phyloP scores from a whole-genome alignment of 2,113 vertebrate genomes.

The Cariama cristata region DNA sequence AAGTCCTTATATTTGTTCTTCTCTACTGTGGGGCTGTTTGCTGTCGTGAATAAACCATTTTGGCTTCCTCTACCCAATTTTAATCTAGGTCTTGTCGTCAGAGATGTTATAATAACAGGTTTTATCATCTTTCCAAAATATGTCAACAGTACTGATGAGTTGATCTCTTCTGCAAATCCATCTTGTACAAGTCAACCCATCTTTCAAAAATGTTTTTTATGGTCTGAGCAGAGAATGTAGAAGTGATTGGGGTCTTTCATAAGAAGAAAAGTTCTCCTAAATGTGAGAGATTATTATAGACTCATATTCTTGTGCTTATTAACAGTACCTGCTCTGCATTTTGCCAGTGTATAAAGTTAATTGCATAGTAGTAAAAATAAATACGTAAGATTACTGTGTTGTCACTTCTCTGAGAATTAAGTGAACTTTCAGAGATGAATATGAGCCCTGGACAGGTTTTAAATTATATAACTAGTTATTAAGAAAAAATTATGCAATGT shows the following conservation, averaged over 20 bases:
- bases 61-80: background rate
- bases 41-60: background rate
- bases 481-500: background rate
- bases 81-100: background rate
- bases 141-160: background rate
- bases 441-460: background rate
- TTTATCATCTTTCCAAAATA: background rate
- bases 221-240: background rate
- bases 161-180: background rate
- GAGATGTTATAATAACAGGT: background rate
- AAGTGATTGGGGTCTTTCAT: background rate
- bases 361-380: background rate
- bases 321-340: background rate
- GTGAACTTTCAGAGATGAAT: background rate
- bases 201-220: background rate
- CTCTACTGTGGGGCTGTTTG: background rate
- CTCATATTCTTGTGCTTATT: background rate
- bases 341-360: background rate
- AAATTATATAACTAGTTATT: background rate
- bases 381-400: background rate
- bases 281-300: background rate
- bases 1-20: background rate
- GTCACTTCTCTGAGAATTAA: background rate
- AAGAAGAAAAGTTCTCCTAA: background rate
- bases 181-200: background rate